Percentiles rank a stretch among this genome's conserved stretches.
Evolutionary conservation across 2,113 vertebrate genomes (phyloP).

Genomic region (Vulpes lagopus): DNA sequence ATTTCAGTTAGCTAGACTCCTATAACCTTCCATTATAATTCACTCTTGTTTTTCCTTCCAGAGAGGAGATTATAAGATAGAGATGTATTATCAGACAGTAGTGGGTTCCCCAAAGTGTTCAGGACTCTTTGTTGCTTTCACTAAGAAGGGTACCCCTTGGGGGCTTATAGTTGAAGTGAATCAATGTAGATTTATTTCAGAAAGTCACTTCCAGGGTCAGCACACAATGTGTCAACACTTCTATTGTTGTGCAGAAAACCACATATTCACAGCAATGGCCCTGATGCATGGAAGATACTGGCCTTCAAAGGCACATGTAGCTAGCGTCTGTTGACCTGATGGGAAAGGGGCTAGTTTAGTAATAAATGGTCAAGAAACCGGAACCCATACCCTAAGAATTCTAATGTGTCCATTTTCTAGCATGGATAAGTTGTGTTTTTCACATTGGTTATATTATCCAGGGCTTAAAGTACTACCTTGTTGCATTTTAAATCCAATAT

Average conservation of each 20-base stretch:
- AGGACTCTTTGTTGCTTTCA: slow-evolving; percentile 43
- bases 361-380: not conserved
- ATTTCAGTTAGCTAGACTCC: slow-evolving; percentile 34
- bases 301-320: not conserved
- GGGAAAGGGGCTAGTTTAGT: not conserved
- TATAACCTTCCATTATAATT: slow-evolving; percentile 31
- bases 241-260: not conserved
- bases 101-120: not conserved
- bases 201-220: slow-evolving; percentile 44
- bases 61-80: slow-evolving; percentile 33
- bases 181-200: slow-evolving; percentile 51
- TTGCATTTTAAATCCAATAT: slow-evolving; percentile 9
- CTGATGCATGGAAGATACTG: not conserved
- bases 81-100: not conserved
- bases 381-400: not conserved
- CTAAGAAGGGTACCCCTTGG: not conserved
- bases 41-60: slow-evolving; percentile 63
- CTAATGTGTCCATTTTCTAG: not conserved
- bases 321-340: not conserved
- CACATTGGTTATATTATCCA: not conserved
- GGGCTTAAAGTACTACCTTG: not conserved
- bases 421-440: slow-evolving; percentile 1
- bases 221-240: not conserved
- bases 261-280: not conserved
- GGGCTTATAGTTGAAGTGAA: not conserved